These are phyloP conservation scores for Anorthoa munda DNA, from an alignment of 2,888 invertebrate genomes.

Conservation along the genomic window DNA sequence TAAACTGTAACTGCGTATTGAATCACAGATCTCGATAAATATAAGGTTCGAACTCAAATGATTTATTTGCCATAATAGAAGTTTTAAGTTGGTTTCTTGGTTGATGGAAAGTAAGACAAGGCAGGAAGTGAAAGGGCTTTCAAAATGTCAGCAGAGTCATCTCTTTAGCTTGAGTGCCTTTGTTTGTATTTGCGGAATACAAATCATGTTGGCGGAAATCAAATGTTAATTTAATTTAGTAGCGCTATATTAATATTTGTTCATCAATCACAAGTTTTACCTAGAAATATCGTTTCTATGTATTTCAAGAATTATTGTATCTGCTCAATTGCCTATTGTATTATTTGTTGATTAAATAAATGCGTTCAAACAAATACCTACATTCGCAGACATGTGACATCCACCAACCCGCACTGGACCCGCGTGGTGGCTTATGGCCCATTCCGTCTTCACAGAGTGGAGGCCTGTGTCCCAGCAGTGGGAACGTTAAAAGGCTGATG, in stretches of 20 bases:
- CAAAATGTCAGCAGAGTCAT: conserved; percentile 33
- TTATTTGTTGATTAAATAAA: neutral
- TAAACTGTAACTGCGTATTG: conserved; percentile 47
- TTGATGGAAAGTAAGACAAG: conserved; percentile 38
- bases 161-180: conserved; percentile 30
- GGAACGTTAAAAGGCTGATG: no score
- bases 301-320: neutral
- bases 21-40: conserved; percentile 54
- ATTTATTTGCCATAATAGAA: conserved; percentile 45
- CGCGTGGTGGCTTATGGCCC: no score
- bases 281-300: neutral
- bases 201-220: conserved; percentile 37
- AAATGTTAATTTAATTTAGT: conserved; percentile 24
- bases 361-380: no score
- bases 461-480: no score
- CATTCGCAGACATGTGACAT: no score
- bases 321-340: neutral
- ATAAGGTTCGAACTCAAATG: conserved; percentile 60
- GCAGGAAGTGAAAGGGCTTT: conserved; percentile 22
- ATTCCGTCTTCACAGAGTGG: no score
- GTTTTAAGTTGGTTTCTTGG: conserved; percentile 45
- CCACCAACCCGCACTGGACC: no score
- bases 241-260: neutral
- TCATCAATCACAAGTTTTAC: neutral
- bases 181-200: conserved; percentile 42